Evolutionary conservation across 1,140 invertebrate genomes (phyloP), one percentile per base, ranked within the genome.

Genomic region (Maconellicoccus hirsutus): DNA sequence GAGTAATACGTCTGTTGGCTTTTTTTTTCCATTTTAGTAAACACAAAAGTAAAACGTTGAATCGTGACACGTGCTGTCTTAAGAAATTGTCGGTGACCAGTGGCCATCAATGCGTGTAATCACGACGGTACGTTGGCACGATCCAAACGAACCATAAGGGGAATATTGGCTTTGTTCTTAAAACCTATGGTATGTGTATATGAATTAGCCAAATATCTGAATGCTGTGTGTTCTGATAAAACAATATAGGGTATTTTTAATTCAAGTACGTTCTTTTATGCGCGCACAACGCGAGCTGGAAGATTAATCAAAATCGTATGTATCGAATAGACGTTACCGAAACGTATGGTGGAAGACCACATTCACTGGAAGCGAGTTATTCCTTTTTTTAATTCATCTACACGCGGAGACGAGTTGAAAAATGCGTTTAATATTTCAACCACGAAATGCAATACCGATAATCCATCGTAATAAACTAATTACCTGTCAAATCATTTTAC

Each of bases 381-480:
- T 33, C 12, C 29, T 33, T 33, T 33, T 12, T 33, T 33, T 33
- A 12, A 12, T 33, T 3, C 12, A 33, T 33, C 12, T 33, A 12
- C 12, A 33, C 12, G 29, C 29, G 29, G 12, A 33, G 29, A 33
- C 29, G 29, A 33, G 29, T 33, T 33, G 42, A 52, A 52, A 52
- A 52, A 52, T 52, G 3, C 42, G n/a, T 52, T 52, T 52, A 52
- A 52, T 52, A 52, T 52, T 16, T 52, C 42, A 52, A 52, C 42
- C 42, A 19, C 42, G 42, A 52, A 52, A 52, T 52, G 42, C 42
- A 52, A 52, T 52, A 52, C 42, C 42, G 42, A 52, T 52, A 52
- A 52, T 52, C 42, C n/a, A 52, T 52, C 42, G 42, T 52, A 52
- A 52, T 52, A 52, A 52, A 52, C 42, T 52, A 52, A 52, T 52